Base-by-base conservation (phyloP, 2,888 invertebrate species). In the Gymnocheta viridis region DNA sequence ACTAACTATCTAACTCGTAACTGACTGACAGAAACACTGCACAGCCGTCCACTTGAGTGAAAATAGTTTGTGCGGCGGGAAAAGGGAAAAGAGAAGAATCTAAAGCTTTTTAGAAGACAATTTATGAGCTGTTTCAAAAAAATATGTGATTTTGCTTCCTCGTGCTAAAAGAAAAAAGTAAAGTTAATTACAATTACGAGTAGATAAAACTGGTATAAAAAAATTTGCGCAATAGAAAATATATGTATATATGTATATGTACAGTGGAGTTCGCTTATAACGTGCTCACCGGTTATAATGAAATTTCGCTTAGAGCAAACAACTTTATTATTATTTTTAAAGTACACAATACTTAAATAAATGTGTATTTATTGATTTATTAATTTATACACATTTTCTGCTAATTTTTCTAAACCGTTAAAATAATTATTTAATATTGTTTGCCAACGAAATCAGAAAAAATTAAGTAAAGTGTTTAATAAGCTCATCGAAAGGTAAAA, bases 101-200 rank as follows among this genome's bases (percentile, higher is more conserved):
- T 19, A 35, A 73, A 58, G 12, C n/a, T 32, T 69, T 67, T 67
- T 60, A 54, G 24, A 66, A 41, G 32, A 58, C 54, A 70, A 58
- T 83, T 83, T 76, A 83, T 76, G 64, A 83, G 58, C 84, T 77
- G 80, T 56, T 81, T n/a, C n/a, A n/a, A n/a, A n/a, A n/a, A 81
- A 73, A 64, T 44, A n/a, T 38, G 49, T 49, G 12, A 77, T 77
- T 82, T 24, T 54, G 22, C 32, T 64, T 54, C 44, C 78, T 62
- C 14, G 62, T 79, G 44, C 19, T 32, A 64, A 47, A 58, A 3
- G 24, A 44, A 78, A 60, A 38, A 10, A 60, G 47, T 47, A 12
- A 9, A 32, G 22, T 62, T 51, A 79, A 62, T 24, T 44, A 64
- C 35, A 38, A 22, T 24, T 2, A 7, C 32, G 32, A 32, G 32